Percentiles rank a stretch among this genome's conserved stretches.
phyloP scores from a whole-genome alignment of 2,113 vertebrate species.

The Lampris megalopsis region DNA sequence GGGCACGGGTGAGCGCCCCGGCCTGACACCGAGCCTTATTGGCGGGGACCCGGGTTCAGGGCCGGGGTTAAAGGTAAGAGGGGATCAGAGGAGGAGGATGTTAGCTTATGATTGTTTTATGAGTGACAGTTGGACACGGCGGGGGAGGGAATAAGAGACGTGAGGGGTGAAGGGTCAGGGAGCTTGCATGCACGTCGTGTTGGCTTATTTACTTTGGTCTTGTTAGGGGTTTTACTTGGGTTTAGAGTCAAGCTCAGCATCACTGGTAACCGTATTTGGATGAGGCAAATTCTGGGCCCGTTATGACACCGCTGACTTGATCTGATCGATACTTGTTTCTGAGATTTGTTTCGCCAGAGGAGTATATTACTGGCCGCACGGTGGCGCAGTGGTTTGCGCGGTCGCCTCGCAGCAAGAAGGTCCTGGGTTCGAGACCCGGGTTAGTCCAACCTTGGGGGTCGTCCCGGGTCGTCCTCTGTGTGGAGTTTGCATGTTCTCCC shows the following conservation, averaged over 20 bases:
- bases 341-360: too few species aligned
- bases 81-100: conserved; percentile 66
- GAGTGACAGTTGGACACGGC: conserved; percentile 68
- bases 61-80: conserved; percentile 66
- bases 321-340: not conserved
- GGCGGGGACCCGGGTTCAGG: conserved; percentile 65
- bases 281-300: not conserved
- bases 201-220: conserved; percentile 26
- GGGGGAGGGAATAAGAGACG: conserved; percentile 35
- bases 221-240: conserved; percentile 7
- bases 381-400: too few species aligned
- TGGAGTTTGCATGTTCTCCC: too few species aligned
- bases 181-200: conserved; percentile 10
- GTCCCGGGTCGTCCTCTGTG: too few species aligned
- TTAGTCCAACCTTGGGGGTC: too few species aligned
- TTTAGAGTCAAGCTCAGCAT: conserved; percentile 1
- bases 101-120: conserved; percentile 76
- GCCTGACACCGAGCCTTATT: conserved; percentile 68
- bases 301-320: not conserved
- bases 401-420: too few species aligned
- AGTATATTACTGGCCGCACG: too few species aligned
- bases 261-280: not conserved
- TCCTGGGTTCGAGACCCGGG: too few species aligned
- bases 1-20: conserved; percentile 58
- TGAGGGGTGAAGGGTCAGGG: conserved; percentile 54